A percentile compares a stretch with the other conserved stretches of the same genome.
phyloP scores from a whole-genome alignment of 53 echinoderm and acorn worm genomes.

The Luidia sarsii region DNA sequence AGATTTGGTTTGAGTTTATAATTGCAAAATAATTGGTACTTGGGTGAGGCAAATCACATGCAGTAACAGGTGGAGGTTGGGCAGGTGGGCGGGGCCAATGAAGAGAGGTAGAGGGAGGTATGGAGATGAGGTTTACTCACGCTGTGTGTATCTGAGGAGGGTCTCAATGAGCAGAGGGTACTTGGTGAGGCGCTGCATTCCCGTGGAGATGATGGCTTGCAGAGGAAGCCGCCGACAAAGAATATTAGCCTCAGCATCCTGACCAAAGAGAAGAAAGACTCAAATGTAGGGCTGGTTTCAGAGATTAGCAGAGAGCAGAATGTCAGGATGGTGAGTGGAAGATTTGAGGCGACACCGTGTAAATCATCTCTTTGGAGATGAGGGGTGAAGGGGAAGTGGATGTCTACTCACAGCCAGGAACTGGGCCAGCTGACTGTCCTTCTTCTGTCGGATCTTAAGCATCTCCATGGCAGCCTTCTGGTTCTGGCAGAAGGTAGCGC shows the following conservation, averaged over 20 bases:
- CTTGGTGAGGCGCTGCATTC: conserved; percentile 93
- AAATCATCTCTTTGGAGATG: too few species aligned
- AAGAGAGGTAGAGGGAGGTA: too few species aligned
- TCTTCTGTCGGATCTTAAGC: conserved; percentile 74
- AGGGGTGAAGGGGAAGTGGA: too few species aligned
- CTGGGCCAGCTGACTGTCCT: conserved; percentile 64
- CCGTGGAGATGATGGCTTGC: conserved; percentile 79
- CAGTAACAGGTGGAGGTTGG: neutral
- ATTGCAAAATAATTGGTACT: too few species aligned
- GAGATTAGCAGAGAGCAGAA: too few species aligned
- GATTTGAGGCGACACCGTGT: too few species aligned
- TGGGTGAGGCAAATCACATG: too few species aligned
- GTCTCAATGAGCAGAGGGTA: conserved; percentile 93
- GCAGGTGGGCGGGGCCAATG: too few species aligned
- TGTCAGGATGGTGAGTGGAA: too few species aligned
- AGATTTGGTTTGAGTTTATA: too few species aligned
- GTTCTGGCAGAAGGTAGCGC: conserved; percentile 79
- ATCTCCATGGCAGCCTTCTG: conserved; percentile 84
- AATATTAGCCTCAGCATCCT: conserved; percentile 89
- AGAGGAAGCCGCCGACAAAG: conserved; percentile 85
- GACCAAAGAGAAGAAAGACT: conserved; percentile 14
- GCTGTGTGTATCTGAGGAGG: conserved; percentile 81
- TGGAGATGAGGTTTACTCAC: conserved; percentile 75
- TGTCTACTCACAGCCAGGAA: conserved; percentile 81
- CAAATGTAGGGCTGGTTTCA: too few species aligned